Evolutionary conservation across 1,140 invertebrate species (phyloP), one percentile per base, ranked within the genome.

Genomic region (Hirudo medicinalis): DNA sequence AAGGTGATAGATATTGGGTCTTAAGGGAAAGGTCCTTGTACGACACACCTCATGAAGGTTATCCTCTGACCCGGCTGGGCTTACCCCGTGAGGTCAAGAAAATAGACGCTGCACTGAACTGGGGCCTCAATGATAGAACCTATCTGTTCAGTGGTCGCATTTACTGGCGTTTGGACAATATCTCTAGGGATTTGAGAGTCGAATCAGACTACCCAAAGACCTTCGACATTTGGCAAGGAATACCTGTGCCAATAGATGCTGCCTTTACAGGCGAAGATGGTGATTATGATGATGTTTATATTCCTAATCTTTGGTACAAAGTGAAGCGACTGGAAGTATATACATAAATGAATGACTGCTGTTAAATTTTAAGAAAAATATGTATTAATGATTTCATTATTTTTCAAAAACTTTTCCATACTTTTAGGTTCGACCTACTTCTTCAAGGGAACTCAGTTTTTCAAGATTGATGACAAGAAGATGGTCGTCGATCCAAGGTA

Each of bases 381-480:
- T 43, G 6, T 63, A 20, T 32, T 63, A 9, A 22, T 22, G 57
- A 32, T 63, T 13, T 63, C 22, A 3, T 36, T 36, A 3, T 36
- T 36, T 36, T 36, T 36, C 32, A 36, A 36, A 36, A 36, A 36
- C 2, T 6, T 3, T 36, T 36, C 6, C 32, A 20, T 4, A 43
- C 49, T 25, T 54, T 43, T 20, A 70, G 36, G n/a, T 17, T 53
- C 25, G n/a, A 70, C 69, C 19, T 70, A 54, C 19, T 70, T 70
- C 69, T 53, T 70, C 69, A 49, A 54, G 25, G 69, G 69, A 6
- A 70, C 69, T 20, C n/a, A 70, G 29, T 70, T 53, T 29, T 70
- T 36, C 36, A 49, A 36, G 36, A 8, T 70, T n/a, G 49, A 53
- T n/a, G 53, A 70, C 49, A 32, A 20, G 20, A 70, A 25, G 0